Base-by-base conservation (phyloP, 1,140 invertebrate species). In the Caenorhabditis remanei region DNA sequence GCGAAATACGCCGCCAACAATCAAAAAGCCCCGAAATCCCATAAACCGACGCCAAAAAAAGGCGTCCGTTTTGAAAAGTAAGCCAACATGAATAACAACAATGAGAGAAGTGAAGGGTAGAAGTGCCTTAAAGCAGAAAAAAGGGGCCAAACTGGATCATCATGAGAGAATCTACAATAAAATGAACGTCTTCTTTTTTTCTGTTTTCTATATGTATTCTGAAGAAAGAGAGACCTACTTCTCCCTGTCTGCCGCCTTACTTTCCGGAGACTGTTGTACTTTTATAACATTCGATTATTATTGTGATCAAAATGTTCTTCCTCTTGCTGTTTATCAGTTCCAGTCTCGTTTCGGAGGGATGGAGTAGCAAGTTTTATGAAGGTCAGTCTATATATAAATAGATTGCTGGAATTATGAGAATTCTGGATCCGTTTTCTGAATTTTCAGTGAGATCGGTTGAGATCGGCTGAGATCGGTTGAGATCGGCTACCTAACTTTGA, bases 101-200 rank as follows among this genome's bases (percentile, higher is more conserved):
- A 50, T 13, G 40, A 24, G 71, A 79, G 53, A 50, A 79, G 46
- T 50, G 71, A 41, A 14, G 43, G 16, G 43, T 32, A 32, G 32
- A 32, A 32, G 32, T 32, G 40, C 24, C 46, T 67, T 53, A 14
- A 11, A 14, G 63, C 9, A 50, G 8, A n/a, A 50, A 24, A 46
- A 79, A 79, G 53, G 41, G 41, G 71, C 46, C 71, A 79, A 79
- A 79, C 71, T 79, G 71, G 71, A 79, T 79, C 71, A 79, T 50
- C 32, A 32, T 32, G 32, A 32, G 32, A 32, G 2, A 6, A 50
- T 79, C 71, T 79, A 79, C 71, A 79, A 79, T 79, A 50, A 21
- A 79, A 2, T 46, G 46, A 19, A 14, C 65, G 61, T 63, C 9
- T 58, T 58, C 67, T 79, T 24, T 48, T 53, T 79, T 46, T 43